Conservation (phyloP, 2,888 invertebrate species). For the Aquatica leii region DNA sequence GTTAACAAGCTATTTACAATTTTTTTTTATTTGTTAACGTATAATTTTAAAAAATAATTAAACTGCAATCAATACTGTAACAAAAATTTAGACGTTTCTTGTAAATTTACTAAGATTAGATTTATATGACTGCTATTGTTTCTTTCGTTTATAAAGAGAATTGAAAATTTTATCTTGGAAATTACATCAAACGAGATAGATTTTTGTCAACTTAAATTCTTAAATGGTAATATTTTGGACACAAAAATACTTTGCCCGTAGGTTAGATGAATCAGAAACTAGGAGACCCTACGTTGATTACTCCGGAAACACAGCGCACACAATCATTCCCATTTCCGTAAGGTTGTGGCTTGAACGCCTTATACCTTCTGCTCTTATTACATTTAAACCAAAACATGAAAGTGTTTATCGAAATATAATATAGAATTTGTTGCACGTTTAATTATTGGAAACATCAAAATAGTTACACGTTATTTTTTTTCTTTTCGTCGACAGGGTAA, state of each 20-base stretch:
- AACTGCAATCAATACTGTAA: too few species aligned
- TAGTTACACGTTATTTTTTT: too few species aligned
- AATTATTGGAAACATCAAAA: constrained; percentile 25
- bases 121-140: too few species aligned
- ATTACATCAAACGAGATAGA: too few species aligned
- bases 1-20: too few species aligned
- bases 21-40: too few species aligned
- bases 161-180: background rate
- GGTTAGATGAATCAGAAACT: constrained; percentile 31
- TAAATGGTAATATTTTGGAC: background rate
- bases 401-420: constrained; percentile 20
- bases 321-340: constrained; percentile 50
- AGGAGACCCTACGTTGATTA: constrained; percentile 41
- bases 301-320: constrained; percentile 49
- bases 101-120: too few species aligned
- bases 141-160: background rate
- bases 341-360: constrained; percentile 39
- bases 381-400: constrained; percentile 34
- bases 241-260: constrained; percentile 15
- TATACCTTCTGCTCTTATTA: constrained; percentile 37
- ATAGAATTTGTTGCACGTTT: constrained; percentile 28
- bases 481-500: constrained; percentile 26
- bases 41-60: too few species aligned
- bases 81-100: too few species aligned
- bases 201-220: too few species aligned